Evolutionary conservation across 2,797 vertebrate genomes (phyloP).

Genomic region (Echiichthys vipera): DNA sequence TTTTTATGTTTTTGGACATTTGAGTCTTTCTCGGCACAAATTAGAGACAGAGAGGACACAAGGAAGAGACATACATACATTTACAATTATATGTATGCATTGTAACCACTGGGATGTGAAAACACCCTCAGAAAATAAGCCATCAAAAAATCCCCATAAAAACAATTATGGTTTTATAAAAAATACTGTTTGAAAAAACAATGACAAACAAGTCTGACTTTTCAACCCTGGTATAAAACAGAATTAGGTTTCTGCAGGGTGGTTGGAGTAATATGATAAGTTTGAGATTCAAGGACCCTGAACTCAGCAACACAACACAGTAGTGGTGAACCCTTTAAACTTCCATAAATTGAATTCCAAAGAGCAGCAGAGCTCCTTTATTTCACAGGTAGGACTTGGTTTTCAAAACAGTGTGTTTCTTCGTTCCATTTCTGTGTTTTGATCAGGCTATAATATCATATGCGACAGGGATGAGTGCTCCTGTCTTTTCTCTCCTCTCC

Average conservation of each 20-base stretch:
- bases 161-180: not conserved
- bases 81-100: not conserved
- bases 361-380: conserved; percentile 45
- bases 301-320: conserved; percentile 35
- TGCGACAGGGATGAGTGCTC: conserved; percentile 83
- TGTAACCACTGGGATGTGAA: not conserved
- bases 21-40: too few species aligned
- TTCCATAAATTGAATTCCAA: conserved; percentile 59
- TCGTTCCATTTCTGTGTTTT: conserved; percentile 48
- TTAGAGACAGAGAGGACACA: too few species aligned
- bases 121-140: not conserved
- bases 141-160: not conserved
- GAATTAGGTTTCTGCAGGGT: not conserved
- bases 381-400: conserved; percentile 39
- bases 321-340: conserved; percentile 22
- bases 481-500: conserved; percentile 69
- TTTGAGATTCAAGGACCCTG: conserved; percentile 44
- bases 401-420: conserved; percentile 43
- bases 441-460: conserved; percentile 87
- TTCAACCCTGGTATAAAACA: conserved; percentile 10
- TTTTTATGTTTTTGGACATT: too few species aligned
- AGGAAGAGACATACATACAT: not conserved
- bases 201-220: conserved; percentile 3
- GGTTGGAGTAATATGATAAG: conserved; percentile 25
- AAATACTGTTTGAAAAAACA: not conserved